Evolutionary conservation across 2,113 vertebrate genomes (phyloP).

Genomic region (Melanerpes aurifrons): DNA sequence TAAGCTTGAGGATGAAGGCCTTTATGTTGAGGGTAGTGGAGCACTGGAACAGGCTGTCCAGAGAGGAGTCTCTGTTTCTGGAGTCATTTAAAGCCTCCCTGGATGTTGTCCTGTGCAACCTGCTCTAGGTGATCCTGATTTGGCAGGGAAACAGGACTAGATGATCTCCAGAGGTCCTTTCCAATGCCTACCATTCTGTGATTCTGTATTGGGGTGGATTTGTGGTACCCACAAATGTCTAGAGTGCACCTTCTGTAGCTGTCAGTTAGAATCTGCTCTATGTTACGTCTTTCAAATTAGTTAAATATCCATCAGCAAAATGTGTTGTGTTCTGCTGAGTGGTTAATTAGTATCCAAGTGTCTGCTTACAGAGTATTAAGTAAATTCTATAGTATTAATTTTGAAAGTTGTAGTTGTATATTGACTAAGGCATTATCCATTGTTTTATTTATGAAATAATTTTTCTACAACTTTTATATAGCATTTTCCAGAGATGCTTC

Average conservation of each 20-base stretch:
- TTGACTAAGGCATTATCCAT: neutral
- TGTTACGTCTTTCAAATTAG: neutral
- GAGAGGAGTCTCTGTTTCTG: no score
- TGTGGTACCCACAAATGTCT: neutral
- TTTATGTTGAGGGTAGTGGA: no score
- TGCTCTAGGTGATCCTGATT: no score
- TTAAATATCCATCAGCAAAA: neutral
- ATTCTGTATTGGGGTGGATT: neutral
- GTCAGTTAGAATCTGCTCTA: neutral
- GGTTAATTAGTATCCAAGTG: neutral
- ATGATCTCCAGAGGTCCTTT: no score
- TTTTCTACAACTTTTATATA: neutral
- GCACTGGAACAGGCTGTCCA: no score
- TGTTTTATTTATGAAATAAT: neutral
- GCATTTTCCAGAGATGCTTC: neutral
- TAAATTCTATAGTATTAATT: neutral
- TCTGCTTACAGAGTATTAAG: neutral
- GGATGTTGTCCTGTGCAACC: no score
- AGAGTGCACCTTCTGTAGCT: neutral
- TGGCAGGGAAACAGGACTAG: no score
- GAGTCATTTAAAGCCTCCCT: no score
- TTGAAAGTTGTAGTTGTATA: neutral
- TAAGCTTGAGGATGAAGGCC: no score
- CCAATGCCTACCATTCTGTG: no score
- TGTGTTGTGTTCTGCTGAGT: neutral